Base-by-base conservation (phyloP, 1,140 invertebrate genomes). In the Papilio glaucus region DNA sequence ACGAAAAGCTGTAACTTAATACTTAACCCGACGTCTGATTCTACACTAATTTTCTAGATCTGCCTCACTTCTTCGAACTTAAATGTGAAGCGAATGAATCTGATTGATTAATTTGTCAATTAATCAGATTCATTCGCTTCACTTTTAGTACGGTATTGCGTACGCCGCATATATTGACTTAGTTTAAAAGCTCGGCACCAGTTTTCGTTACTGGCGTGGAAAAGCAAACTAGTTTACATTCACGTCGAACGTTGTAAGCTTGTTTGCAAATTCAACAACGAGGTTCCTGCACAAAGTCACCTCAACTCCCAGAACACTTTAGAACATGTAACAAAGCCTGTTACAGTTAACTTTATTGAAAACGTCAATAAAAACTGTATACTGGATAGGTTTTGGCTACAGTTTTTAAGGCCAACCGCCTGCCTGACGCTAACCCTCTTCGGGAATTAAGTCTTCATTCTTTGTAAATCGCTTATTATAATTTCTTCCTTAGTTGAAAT, bases 161-260 rank as follows among this genome's bases (percentile, higher is more conserved):
- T 57, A 57, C 21, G 21, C 4, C 49, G 45, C 49, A 15, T 24
- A 9, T 57, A 57, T 57, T 57, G 49, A 57, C 49, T 57, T 57
- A 57, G 49, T 57, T 57, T 57, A 26, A 57, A 57, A 57, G 21
- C 21, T 57, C 21, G 49, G 21, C 18, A 24, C 49, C 49, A 57
- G 49, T 12, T 18, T 26, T 57, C 49, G 49, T 21, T 13, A 12
- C 49, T 18, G 24, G 21, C 21, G 49, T 24, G 49, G 21, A 57
- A 45, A 57, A 57, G 49, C 49, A 57, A 57, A 57, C 49, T 57
- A 57, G 24, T 57, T 57, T 57, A 57, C 21, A 57, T 57, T 57
- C 24, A 57, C 24, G 49, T 21, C 49, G 49, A 57, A 57, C 49
- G 49, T 13, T 57, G 49, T 13, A 21, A 57, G 49, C 49, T 57